These are phyloP conservation scores for Tenrec ecaudatus DNA, from an alignment of 2,113 vertebrate genomes.

Conservation along the genomic window DNA sequence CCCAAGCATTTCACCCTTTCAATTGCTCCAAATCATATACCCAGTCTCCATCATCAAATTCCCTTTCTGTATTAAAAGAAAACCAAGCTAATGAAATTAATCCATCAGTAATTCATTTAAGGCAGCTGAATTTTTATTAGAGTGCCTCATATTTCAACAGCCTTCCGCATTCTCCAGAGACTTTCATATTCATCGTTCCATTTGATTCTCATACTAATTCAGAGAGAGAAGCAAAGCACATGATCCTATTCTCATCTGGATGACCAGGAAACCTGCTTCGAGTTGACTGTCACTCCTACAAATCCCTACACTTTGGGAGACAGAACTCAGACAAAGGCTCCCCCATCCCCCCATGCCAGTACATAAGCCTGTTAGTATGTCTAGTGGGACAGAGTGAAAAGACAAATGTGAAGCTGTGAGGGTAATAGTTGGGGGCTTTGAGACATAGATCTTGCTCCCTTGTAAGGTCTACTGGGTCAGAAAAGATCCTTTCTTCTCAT, in stretches of 20 bases:
- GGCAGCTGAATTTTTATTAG: conserved; percentile 60
- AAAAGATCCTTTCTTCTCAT: not conserved
- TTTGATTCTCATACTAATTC: not conserved
- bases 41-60: not conserved
- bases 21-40: not conserved
- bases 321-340: not conserved
- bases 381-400: not conserved
- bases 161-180: not conserved
- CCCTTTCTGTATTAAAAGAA: conserved; percentile 2
- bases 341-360: not conserved
- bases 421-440: not conserved
- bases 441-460: not conserved
- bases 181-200: not conserved
- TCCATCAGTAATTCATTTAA: conserved; percentile 55
- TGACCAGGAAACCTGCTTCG: not conserved
- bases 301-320: not conserved
- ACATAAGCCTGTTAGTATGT: not conserved
- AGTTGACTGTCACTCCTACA: not conserved
- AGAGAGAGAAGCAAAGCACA: not conserved
- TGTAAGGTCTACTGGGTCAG: too few relatives aligned
- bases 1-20: conserved; percentile 15
- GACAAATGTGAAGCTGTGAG: not conserved
- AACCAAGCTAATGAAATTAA: conserved; percentile 45
- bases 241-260: not conserved
- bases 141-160: not conserved